Evolutionary conservation across 1,140 invertebrate genomes (phyloP).

Genomic region (Pissodes strobi): DNA sequence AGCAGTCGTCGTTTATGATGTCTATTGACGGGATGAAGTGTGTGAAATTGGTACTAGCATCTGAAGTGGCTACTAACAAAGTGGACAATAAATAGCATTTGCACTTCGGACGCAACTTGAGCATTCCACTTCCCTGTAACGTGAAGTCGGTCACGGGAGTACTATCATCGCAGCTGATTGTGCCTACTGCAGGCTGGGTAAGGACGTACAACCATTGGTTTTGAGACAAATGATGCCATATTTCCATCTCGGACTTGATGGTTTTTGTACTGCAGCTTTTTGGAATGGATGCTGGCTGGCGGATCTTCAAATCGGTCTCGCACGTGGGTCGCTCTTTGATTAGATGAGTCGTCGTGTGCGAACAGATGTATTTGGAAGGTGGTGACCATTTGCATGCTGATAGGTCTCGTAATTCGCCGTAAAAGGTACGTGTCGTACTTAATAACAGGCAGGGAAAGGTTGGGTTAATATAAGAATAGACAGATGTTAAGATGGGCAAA

Average conservation of each 20-base stretch:
- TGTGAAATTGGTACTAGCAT: not conserved
- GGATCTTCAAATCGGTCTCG: not conserved
- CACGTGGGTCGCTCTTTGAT: not conserved
- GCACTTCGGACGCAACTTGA: not conserved
- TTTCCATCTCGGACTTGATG: too few species aligned
- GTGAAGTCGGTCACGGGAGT: not conserved
- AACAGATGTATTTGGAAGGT: not conserved
- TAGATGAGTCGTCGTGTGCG: not conserved
- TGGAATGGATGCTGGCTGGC: too few species aligned
- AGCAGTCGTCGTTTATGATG: too few species aligned
- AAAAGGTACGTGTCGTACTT: not conserved
- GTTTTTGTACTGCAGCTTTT: too few species aligned
- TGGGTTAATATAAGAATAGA: too few species aligned
- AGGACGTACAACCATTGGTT: not conserved
- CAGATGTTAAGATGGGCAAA: too few species aligned
- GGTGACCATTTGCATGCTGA: not conserved
- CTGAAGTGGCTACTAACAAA: not conserved
- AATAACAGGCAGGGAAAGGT: too few species aligned
- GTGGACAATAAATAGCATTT: not conserved
- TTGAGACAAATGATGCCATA: too few species aligned
- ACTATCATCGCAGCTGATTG: not conserved
- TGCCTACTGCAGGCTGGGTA: not conserved
- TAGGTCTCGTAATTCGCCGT: not conserved
- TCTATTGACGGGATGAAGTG: too few species aligned
- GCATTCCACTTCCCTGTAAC: not conserved